phyloP scores from a whole-genome alignment of 2,888 invertebrate genomes.

The Parapristionchus giblindavisi region DNA sequence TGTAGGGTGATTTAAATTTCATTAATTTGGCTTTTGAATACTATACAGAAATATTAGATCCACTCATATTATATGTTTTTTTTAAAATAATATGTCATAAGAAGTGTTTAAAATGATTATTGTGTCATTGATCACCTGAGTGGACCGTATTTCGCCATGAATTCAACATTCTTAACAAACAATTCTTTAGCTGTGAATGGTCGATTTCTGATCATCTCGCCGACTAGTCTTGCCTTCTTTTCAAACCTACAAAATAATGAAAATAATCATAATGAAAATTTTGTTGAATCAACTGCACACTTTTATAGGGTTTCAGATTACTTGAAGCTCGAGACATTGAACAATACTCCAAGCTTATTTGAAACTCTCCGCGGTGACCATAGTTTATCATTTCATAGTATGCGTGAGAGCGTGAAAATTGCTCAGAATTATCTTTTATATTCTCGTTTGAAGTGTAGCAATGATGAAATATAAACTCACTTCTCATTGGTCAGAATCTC shows the following conservation, averaged over 20 bases:
- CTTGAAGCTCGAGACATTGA: too few species aligned
- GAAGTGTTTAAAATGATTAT: background rate
- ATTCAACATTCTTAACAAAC: slow-evolving; percentile 30
- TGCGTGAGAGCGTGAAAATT: too few species aligned
- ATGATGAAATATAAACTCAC: background rate
- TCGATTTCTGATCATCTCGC: slow-evolving; percentile 23
- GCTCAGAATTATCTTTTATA: too few species aligned
- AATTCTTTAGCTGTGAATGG: slow-evolving; percentile 26
- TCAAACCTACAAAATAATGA: slow-evolving; percentile 1
- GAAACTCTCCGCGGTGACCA: too few species aligned
- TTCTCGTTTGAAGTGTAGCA: background rate
- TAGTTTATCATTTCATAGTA: too few species aligned
- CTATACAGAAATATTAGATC: background rate
- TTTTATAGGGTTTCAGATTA: too few species aligned
- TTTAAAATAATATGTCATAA: too few species aligned
- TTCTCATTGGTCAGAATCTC: slow-evolving; percentile 3
- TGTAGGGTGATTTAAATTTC: too few species aligned
- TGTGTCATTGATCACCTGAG: background rate
- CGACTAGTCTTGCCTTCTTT: background rate
- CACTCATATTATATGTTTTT: too few species aligned
- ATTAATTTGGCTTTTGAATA: background rate
- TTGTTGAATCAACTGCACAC: too few species aligned
- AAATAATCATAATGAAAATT: background rate
- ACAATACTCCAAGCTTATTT: too few species aligned
- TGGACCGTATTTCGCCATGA: slow-evolving; percentile 33